phyloP scores from a whole-genome alignment of 2,797 vertebrate species.

The Allobates femoralis region DNA sequence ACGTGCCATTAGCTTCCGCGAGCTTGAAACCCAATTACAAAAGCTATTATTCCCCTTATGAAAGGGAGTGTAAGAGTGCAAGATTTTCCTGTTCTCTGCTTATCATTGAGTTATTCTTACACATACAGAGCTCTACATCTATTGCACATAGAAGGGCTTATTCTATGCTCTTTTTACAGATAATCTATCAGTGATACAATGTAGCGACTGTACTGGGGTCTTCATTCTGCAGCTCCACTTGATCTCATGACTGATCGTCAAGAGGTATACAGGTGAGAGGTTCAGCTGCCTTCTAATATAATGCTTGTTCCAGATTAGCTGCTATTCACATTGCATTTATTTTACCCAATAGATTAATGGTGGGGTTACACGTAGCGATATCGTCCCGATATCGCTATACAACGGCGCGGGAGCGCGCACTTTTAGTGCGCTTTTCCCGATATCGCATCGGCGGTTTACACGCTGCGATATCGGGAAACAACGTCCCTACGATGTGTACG shows the following conservation, averaged over 20 bases:
- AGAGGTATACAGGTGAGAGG: background rate
- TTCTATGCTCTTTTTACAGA: background rate
- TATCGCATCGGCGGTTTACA: no score
- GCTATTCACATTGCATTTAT: no score
- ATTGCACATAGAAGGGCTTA: background rate
- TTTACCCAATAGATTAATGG: no score
- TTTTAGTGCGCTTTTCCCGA: no score
- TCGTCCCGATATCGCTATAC: no score
- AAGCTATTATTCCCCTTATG: constrained; percentile 37
- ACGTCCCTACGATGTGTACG: no score
- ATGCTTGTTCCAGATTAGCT: background rate
- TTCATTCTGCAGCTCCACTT: background rate
- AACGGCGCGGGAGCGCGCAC: no score
- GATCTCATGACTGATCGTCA: background rate
- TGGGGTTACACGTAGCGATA: no score
- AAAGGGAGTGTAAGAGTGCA: constrained; percentile 3
- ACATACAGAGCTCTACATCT: background rate
- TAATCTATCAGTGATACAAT: background rate
- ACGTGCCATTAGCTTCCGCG: constrained; percentile 24
- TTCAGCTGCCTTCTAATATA: background rate
- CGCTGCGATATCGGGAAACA: no score
- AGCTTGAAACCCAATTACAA: constrained; percentile 45
- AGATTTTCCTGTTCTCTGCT: constrained; percentile 10
- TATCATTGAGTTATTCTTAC: constrained; percentile 17
- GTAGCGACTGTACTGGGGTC: background rate